phyloP scores from a whole-genome alignment of 2,113 vertebrate species.

The Terrapene triunguis region DNA sequence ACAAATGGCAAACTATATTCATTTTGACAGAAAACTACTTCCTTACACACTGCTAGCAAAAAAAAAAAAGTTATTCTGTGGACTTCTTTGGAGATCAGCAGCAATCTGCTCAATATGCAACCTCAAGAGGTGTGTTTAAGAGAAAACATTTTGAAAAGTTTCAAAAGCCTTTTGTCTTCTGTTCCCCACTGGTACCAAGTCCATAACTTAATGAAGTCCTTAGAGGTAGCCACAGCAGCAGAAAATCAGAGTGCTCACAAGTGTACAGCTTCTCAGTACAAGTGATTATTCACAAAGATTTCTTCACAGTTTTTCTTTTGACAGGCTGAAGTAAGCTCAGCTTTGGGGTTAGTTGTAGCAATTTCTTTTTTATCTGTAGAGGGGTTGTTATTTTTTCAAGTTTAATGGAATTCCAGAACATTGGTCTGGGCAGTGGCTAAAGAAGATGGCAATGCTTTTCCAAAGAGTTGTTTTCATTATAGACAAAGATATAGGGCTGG shows the following conservation, averaged over 20 bases:
- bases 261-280: background rate
- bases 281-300: background rate
- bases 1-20: background rate
- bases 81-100: background rate
- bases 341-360: background rate
- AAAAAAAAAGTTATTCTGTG: background rate
- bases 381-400: background rate
- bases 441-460: background rate
- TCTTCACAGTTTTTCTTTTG: background rate
- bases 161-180: background rate
- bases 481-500: background rate
- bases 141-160: background rate
- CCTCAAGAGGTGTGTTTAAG: background rate
- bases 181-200: conserved; percentile 9
- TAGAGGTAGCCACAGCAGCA: background rate
- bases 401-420: background rate
- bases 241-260: background rate
- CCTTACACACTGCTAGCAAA: background rate
- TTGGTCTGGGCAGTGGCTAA: background rate
- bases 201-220: conserved; percentile 35
- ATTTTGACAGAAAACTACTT: background rate
- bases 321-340: background rate
- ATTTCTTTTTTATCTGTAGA: background rate
- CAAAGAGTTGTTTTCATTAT: background rate
- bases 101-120: background rate